A percentile compares a stretch with the other conserved stretches of the same genome.
Evolutionary conservation across 2,797 vertebrate species (phyloP).

Genomic region (Hapalemur alaotrensis): DNA sequence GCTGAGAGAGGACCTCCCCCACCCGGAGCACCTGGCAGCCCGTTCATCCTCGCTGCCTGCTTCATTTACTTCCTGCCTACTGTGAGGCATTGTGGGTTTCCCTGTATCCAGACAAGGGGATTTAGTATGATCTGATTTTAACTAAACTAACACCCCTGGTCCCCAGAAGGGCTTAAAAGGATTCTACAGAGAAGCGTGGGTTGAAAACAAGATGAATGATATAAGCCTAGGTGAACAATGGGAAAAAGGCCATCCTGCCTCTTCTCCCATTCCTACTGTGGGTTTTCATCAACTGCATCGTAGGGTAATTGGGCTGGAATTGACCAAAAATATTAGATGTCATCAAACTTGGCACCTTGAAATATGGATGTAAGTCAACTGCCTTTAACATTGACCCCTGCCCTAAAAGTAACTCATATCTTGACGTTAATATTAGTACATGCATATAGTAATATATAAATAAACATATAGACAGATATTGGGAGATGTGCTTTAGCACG

Average conservation of each 20-base stretch:
- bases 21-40: fast-evolving
- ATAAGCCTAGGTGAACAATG: not conserved
- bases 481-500: not conserved
- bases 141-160: not conserved
- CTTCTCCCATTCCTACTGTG: not conserved
- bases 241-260: not conserved
- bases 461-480: not conserved
- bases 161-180: not conserved
- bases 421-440: not conserved
- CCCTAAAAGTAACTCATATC: not conserved
- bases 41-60: not conserved
- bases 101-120: not conserved
- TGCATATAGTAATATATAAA: not conserved
- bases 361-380: not conserved
- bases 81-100: not conserved
- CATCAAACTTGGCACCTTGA: not conserved
- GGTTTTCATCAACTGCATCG: not conserved
- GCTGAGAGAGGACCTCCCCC: fast-evolving
- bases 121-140: not conserved
- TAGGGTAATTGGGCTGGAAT: not conserved
- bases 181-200: not conserved
- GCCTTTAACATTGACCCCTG: not conserved
- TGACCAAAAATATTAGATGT: not conserved
- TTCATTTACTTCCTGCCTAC: not conserved
- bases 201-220: not conserved